Evolutionary conservation across 2,113 vertebrate species (phyloP).

Genomic region (Morphnarchus princeps): DNA sequence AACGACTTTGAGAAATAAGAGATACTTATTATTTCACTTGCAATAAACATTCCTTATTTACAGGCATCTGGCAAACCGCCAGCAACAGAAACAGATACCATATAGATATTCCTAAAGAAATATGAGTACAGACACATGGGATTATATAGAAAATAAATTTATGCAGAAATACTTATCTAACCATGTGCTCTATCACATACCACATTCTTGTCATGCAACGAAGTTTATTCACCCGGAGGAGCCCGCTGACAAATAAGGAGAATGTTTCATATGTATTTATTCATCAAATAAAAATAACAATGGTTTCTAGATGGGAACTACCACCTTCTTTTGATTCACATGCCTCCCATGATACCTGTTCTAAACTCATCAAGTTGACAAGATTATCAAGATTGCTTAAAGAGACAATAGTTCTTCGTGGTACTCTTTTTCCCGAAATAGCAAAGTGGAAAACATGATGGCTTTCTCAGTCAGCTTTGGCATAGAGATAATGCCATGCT

Average conservation of each 20-base stretch:
- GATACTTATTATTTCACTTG: background rate
- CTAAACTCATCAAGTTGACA: background rate
- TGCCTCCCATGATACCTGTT: background rate
- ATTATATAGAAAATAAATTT: background rate
- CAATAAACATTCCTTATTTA: background rate
- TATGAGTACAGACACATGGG: background rate
- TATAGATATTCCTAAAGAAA: background rate
- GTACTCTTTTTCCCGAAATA: background rate
- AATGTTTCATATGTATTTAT: background rate
- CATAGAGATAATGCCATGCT: conserved; percentile 24
- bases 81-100: background rate
- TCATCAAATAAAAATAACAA: conserved; percentile 25
- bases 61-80: background rate
- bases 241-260: background rate
- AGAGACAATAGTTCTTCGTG: background rate
- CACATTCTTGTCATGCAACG: conserved; percentile 29
- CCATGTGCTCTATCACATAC: background rate
- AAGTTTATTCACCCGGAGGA: background rate
- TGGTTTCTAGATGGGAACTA: conserved; percentile 35
- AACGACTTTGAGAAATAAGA: background rate
- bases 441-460: background rate
- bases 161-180: conserved; percentile 27
- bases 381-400: conserved; percentile 11
- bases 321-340: conserved; percentile 38
- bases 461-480: conserved; percentile 23